Conservation (phyloP, 2,113 vertebrate species). For the Archocentrus centrarchus region DNA sequence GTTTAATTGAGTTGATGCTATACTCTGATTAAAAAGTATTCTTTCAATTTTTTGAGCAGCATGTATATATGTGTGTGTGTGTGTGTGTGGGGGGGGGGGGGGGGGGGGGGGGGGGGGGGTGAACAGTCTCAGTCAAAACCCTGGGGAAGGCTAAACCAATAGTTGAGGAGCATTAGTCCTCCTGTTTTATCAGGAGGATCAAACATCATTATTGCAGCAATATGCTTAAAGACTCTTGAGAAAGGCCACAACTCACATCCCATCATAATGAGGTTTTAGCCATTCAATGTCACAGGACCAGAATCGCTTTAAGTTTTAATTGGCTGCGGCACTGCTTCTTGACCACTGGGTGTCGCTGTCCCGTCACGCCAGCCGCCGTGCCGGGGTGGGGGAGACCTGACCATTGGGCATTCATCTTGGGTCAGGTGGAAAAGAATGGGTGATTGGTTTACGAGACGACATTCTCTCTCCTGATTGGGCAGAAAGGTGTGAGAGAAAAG, state of each 20-base stretch:
- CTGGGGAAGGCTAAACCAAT: not conserved
- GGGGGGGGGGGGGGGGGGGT: no score
- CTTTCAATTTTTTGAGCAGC: no score
- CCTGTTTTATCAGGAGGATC: not conserved
- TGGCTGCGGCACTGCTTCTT: not conserved
- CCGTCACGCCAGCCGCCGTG: not conserved
- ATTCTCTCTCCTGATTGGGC: conserved; percentile 70
- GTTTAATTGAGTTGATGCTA: no score
- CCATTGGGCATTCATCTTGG: conserved; percentile 56
- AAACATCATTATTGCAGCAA: not conserved
- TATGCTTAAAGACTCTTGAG: not conserved
- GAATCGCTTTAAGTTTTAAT: not conserved
- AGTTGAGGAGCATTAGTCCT: not conserved
- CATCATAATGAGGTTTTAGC: not conserved
- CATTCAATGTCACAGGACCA: not conserved
- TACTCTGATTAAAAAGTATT: no score
- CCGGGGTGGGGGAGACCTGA: not conserved
- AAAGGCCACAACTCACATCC: not conserved
- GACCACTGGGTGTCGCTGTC: conserved; percentile 60
- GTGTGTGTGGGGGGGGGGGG: no score
- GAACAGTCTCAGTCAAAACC: rapidly evolving
- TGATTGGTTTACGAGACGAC: conserved; percentile 73
- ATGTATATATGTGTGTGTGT: no score
- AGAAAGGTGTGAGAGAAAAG: conserved; percentile 48
- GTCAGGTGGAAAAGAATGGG: conserved; percentile 67